Evolutionary conservation across 2,888 invertebrate species (phyloP), one percentile per base, ranked within the genome.

Genomic region (Amphipoea lucens): DNA sequence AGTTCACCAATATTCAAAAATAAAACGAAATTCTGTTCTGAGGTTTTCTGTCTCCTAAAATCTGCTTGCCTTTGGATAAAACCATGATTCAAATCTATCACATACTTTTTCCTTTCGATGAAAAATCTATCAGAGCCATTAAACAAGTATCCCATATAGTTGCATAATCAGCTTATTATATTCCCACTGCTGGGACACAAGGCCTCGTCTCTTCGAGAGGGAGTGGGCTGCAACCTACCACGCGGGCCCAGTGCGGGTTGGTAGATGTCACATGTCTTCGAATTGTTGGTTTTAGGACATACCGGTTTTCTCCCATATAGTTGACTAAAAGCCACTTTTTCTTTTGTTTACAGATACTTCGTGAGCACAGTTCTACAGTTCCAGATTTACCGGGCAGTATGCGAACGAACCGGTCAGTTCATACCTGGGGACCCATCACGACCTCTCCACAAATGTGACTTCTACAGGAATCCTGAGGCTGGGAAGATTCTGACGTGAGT

Each of bases 281-380:
- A 57, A n/a, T 57, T 3, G 1, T n/a, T 23, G 11, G 57, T 57
- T 57, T 4, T 23, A 54, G 54, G 9, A 54, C 23, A 23, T 54
- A 9, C 9, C 0, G 54, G 23, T 23, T 57, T 54, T 23, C 54
- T 23, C 14, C 23, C 51, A 7, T 23, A 17, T 40, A 23, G 17
- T 40, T 11, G 17, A 68, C 40, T 69, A 40, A 73, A 54, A 54
- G 23, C 60, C 7, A n/a, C 29, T 45, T 62, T 29, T 40, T 14
- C 12, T 3, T 3, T 87, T 87, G 69, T 89, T 86, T 78, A 2
- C 97, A 99, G 99, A 96, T 99, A 99, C 96, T 99, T 99, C 96
- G 98, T 99, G 86, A 98, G 98, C 91, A 98, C 98, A 11, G 97
- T 99, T 17, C 97, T 99, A 29, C 99, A 99, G 97, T 99, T 99